Evolutionary conservation across 2,888 invertebrate genomes (phyloP), one percentile per base, ranked within the genome.

Genomic region (Netelia virgata): DNA sequence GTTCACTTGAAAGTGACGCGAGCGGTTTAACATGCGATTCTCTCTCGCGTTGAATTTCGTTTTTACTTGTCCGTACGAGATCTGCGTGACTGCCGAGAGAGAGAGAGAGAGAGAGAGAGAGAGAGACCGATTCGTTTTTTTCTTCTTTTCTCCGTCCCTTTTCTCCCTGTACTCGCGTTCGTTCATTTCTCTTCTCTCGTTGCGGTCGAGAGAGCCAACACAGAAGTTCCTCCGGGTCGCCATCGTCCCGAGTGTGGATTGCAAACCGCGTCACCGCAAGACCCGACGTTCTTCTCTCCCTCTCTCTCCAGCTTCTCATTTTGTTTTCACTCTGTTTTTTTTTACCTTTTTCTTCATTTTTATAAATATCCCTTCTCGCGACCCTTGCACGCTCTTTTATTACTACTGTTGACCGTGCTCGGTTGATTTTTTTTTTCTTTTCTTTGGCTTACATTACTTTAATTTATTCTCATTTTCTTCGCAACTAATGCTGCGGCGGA

Each of bases 1-100:
- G 82, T 81, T 81, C 77, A 14, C 84, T 63, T 50, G 81, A 77
- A 81, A 77, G 81, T 74, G 77, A 84, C 73, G 77, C 81, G 84
- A 82, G 77, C 69, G 74, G 77, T 81, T 84, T 72, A 84, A 84
- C 82, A 84, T 78, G 81, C 77, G 81, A 82, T 78, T 84, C 84
- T 5, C 74, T 74, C 73, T 84, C 74, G 77, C 61, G 63, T 70
- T 82, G 64, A 47, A 82, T 59, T 74, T 74, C 47, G 53, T 81
- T 77, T 69, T 78, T 84, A 68, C 68, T 76, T 55, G 50, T 77
- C 76, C 76, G 59, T 57, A 23, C 63, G 20, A 64, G 23, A 41
- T 16, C 50, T 3, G 68, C 53, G 76, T 50, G 55, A 68, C 68
- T 50, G 66, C 59, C n/a, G 63, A 78, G 69, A 64, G 0, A 18